Evolutionary conservation across 2,113 vertebrate genomes (phyloP), one percentile per base, ranked within the genome.

Genomic region (Oryzias javanicus): DNA sequence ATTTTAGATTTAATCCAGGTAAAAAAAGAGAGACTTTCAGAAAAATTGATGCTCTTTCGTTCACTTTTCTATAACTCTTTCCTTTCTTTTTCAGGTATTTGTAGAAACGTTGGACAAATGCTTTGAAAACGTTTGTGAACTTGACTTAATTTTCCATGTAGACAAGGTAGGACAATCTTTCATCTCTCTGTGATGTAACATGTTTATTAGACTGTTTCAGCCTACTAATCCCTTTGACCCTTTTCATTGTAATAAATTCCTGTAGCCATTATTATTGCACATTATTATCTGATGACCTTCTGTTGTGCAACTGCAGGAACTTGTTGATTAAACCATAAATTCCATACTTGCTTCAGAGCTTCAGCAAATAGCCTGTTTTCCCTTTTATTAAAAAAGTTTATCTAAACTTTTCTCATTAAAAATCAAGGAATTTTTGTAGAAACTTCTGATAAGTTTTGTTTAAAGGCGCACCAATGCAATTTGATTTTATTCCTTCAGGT

Each of bases 1-100:
- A 99, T 99, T 91, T 92, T 99, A 91, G 97, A 99, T 83, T 91
- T 99, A 83, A 99, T 99, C 89, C 97, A 99, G 92, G 97, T 98
- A 92, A 74, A 46, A n/a, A 7, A 12, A 19, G 15, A 4, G 6
- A 6, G 3, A 18, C 44, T 3, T 44, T 22, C 6, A 12, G 4
- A 1, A 14, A n/a, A 13, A 49, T 35, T 19, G 2, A 14, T 41
- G n/a, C 19, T 54, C n/a, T 8, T 55, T 10, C 12, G 8, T n/a
- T 46, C 2, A 27, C 4, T 56, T 42, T 24, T 25, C 20, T 16
- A 1, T 47, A 12, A 40, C 25, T 14, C 18, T 3, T 0, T 6
- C 17, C n/a, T 20, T 46, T 6, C 14, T 25, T 53, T 76, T 29
- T 25, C 85, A 99, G 97, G 97, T 99, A 58, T 99, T 99, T 73